Evolutionary conservation across 2,797 vertebrate genomes (phyloP).

Genomic region (Avahi laniger): DNA sequence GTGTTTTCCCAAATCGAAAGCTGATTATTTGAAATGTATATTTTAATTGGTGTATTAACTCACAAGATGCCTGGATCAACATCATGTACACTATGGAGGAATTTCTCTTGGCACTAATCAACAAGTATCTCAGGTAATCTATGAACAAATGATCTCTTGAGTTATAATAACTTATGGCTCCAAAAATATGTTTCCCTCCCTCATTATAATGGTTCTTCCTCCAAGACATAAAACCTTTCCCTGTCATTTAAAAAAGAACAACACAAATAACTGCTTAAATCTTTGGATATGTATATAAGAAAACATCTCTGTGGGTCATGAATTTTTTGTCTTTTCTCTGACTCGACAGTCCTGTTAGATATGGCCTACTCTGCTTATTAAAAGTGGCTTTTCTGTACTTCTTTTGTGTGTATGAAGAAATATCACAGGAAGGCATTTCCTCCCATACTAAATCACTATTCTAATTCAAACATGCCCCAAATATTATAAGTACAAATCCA

Average conservation of each 20-base stretch:
- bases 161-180: neutral
- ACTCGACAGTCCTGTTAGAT: neutral
- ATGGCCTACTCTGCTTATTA: neutral
- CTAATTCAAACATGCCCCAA: neutral
- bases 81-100: neutral
- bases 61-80: neutral
- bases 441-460: neutral
- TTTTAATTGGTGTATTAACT: neutral
- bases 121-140: neutral
- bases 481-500: neutral
- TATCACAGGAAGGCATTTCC: neutral
- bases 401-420: neutral
- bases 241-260: neutral
- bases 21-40: neutral
- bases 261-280: neutral
- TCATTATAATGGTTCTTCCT: neutral
- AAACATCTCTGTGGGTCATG: neutral
- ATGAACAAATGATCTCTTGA: neutral
- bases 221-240: neutral
- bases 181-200: neutral
- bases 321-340: neutral
- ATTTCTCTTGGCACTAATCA: neutral
- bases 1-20: neutral
- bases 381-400: neutral
- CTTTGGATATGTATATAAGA: neutral